Evolutionary conservation across 2,113 vertebrate genomes (phyloP).

Genomic region (Brachypodius melanocephalos): DNA sequence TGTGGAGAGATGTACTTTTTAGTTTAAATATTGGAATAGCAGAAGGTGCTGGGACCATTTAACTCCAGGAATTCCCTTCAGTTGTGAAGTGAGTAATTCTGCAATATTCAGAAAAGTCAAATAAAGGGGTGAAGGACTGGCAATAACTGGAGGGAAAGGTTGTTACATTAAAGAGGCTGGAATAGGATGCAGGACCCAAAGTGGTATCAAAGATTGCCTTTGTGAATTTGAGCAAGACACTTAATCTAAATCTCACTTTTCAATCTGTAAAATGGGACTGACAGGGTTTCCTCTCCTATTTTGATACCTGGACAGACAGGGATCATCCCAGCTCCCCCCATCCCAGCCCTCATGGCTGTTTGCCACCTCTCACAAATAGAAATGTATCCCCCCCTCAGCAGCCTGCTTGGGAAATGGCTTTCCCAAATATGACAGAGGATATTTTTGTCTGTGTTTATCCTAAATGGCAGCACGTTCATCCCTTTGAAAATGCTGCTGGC

Average conservation of each 20-base stretch:
- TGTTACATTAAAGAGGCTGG: neutral
- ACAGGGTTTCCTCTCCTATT: conserved; percentile 47
- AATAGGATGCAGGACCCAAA: conserved; percentile 37
- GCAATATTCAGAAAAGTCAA: conserved; percentile 16
- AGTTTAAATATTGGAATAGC: neutral
- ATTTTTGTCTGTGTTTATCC: conserved; percentile 59
- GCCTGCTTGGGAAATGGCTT: conserved; percentile 22
- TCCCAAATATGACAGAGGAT: conserved; percentile 51
- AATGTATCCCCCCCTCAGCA: neutral
- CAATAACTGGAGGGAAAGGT: neutral
- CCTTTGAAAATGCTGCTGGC: conserved; percentile 42
- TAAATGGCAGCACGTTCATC: conserved; percentile 46
- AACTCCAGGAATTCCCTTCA: conserved; percentile 1
- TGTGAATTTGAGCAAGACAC: conserved; percentile 53
- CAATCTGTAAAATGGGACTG: conserved; percentile 42
- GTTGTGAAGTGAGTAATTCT: neutral
- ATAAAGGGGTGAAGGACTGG: neutral
- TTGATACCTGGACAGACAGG: conserved; percentile 5
- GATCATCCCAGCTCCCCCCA: neutral
- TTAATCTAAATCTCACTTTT: conserved; percentile 66
- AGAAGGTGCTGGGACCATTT: neutral
- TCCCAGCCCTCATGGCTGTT: neutral
- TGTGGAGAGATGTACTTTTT: neutral
- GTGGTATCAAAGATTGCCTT: conserved; percentile 27
- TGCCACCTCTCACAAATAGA: neutral